phyloP scores from a whole-genome alignment of 2,797 vertebrate species.

The Acropternis orthonyx region DNA sequence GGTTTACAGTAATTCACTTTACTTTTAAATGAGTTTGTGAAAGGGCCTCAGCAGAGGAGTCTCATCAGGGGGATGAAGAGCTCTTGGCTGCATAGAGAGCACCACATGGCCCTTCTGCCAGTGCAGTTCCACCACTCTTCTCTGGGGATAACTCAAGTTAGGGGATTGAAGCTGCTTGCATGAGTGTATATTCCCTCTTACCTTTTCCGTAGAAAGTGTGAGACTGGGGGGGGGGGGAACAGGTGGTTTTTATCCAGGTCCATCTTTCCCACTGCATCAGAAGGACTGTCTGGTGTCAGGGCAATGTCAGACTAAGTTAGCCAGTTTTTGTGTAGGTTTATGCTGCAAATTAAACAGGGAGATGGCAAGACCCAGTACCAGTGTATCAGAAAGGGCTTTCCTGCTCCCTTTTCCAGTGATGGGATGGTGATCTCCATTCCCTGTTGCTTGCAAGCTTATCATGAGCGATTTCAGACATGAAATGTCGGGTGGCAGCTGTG shows the following conservation, averaged over 20 bases:
- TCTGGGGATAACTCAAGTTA: neutral
- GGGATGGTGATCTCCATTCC: neutral
- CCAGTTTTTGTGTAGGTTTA: neutral
- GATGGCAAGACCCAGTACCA: neutral
- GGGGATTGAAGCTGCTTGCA: neutral
- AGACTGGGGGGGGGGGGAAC: no score
- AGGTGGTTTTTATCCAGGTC: neutral
- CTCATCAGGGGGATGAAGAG: rapidly evolving
- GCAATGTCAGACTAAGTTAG: neutral
- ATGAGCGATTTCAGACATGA: rapidly evolving
- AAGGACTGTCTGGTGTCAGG: neutral
- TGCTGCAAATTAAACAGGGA: neutral
- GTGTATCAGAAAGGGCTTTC: neutral
- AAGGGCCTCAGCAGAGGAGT: neutral
- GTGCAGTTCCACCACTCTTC: neutral
- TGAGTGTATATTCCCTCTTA: neutral
- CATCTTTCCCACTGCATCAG: neutral
- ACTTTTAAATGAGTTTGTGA: neutral
- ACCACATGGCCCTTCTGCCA: rapidly evolving
- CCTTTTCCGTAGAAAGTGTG: neutral
- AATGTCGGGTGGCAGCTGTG: rapidly evolving
- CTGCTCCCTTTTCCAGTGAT: neutral
- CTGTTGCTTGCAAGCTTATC: neutral
- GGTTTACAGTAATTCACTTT: neutral
- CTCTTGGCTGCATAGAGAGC: neutral